These are phyloP conservation scores for Antitype chi DNA, from an alignment of 2,888 invertebrate genomes.

Conservation along the genomic window DNA sequence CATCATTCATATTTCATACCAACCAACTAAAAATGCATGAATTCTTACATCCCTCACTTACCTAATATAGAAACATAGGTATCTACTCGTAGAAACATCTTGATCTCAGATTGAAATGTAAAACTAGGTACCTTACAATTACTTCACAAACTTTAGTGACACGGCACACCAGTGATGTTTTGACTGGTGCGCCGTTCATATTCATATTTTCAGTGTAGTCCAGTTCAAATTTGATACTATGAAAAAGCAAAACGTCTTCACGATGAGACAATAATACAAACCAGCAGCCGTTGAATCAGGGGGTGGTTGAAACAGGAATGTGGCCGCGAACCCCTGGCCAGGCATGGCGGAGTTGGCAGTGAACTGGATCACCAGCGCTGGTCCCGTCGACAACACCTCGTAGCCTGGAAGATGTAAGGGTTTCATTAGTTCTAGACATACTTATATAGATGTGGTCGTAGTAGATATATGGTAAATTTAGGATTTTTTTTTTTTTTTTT, in stretches of 20 bases:
- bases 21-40: background rate
- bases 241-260: background rate
- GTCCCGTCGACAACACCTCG: constrained; percentile 95
- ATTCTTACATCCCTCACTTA: background rate
- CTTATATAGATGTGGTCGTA: background rate
- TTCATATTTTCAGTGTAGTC: too few relatives aligned
- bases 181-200: too few relatives aligned
- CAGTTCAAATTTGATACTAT: too few relatives aligned
- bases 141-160: too few relatives aligned
- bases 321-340: constrained; percentile 95
- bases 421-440: background rate
- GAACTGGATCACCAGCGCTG: constrained; percentile 95
- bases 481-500: too few relatives aligned
- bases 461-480: too few relatives aligned
- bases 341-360: constrained; percentile 95
- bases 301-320: constrained; percentile 93
- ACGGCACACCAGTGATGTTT: too few relatives aligned
- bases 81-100: background rate
- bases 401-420: constrained; percentile 85
- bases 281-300: constrained; percentile 88
- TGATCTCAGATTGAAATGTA: too few relatives aligned
- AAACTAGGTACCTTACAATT: too few relatives aligned
- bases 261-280: constrained; percentile 58
- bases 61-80: too few relatives aligned
- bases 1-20: background rate